Conservation (phyloP, 2,113 vertebrate species). For the Guaruba guarouba region DNA sequence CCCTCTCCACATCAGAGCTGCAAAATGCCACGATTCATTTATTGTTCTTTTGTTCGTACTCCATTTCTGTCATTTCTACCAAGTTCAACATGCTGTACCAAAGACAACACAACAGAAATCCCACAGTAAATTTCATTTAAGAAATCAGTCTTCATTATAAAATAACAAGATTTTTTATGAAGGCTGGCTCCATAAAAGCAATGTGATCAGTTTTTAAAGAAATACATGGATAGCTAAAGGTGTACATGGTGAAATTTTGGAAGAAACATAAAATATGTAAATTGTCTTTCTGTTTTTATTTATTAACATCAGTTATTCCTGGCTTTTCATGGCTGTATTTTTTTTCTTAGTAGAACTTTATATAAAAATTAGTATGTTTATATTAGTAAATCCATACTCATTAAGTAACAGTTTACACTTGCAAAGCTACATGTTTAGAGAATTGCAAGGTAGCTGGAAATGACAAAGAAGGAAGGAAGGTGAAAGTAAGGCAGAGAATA, state of each 20-base stretch:
- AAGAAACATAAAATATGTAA: neutral
- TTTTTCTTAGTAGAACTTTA: neutral
- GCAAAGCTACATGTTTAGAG: neutral
- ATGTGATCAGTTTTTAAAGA: neutral
- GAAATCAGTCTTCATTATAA: neutral
- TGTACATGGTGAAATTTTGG: neutral
- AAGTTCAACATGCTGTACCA: neutral
- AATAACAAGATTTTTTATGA: neutral
- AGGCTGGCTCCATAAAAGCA: neutral
- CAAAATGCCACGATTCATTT: neutral
- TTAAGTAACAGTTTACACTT: neutral
- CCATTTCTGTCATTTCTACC: neutral
- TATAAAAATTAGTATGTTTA: rapidly evolving
- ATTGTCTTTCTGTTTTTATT: neutral
- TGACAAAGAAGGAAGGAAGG: neutral
- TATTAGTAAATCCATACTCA: neutral
- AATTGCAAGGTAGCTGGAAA: neutral
- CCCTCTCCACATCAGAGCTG: neutral
- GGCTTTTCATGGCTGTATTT: neutral
- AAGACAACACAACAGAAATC: neutral
- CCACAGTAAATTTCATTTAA: neutral
- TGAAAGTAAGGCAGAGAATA: neutral
- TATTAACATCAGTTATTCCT: neutral
- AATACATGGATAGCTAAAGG: neutral
- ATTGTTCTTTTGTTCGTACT: neutral